phyloP scores from a whole-genome alignment of 1,140 invertebrate genomes.

The Euschistus heros region DNA sequence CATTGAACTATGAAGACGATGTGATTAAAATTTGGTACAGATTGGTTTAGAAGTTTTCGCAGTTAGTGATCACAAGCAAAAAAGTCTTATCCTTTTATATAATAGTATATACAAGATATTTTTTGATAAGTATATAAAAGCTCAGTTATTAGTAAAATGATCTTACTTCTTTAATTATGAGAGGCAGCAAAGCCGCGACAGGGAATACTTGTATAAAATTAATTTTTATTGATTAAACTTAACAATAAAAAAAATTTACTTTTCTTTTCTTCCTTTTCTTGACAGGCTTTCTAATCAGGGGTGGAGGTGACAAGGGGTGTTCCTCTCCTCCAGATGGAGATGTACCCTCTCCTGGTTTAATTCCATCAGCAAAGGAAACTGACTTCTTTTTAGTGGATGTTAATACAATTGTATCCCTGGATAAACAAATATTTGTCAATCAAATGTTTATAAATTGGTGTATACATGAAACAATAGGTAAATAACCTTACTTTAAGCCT shows the following conservation, averaged over 20 bases:
- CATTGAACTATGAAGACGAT: no score
- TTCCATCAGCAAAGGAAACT: conserved; percentile 39
- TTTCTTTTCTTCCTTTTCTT: conserved; percentile 35
- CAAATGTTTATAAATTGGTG: background rate
- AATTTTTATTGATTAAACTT: no score
- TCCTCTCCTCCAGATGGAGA: conserved; percentile 37
- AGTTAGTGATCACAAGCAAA: no score
- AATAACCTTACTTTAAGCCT: conserved; percentile 32
- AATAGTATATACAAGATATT: no score
- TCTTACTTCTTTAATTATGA: no score
- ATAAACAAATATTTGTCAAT: background rate
- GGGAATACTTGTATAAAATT: no score
- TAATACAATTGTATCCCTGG: background rate
- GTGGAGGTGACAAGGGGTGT: conserved; percentile 36
- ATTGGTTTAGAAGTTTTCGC: no score
- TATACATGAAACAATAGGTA: background rate
- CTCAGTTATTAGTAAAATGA: no score
- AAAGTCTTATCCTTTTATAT: no score
- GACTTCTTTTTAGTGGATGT: conserved; percentile 27
- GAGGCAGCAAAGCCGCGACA: no score
- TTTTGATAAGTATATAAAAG: no score
- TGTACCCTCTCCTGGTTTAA: conserved; percentile 37
- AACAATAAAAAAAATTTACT: conserved; percentile 24
- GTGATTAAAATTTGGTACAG: no score
- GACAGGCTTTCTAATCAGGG: conserved; percentile 29